A percentile compares a stretch with the other conserved stretches of the same genome.
Conservation (phyloP, 2,888 invertebrate genomes). For the Drosophila algonquin region DNA sequence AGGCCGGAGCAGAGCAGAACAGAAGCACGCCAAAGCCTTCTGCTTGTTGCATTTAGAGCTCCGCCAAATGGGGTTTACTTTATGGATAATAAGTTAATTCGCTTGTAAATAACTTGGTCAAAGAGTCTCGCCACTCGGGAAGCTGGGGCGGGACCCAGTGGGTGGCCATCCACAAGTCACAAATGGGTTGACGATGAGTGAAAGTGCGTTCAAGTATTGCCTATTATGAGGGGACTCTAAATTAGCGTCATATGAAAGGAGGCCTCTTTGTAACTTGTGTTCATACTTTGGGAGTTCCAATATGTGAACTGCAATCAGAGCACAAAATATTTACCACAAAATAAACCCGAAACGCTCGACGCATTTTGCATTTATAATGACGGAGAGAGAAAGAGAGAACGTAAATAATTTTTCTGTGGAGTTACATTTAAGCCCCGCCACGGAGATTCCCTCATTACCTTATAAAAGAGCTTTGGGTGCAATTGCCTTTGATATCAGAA, state of each 20-base stretch:
- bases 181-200: constrained; percentile 20
- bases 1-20: constrained; percentile 15
- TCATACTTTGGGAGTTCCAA: too few relatives aligned
- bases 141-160: not conserved
- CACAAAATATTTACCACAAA: not conserved
- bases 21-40: constrained; percentile 39
- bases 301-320: too few relatives aligned
- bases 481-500: constrained; percentile 36
- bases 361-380: constrained; percentile 39
- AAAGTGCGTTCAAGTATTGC: constrained; percentile 18
- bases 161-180: constrained; percentile 24
- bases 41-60: constrained; percentile 62
- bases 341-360: constrained; percentile 1
- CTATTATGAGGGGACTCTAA: not conserved
- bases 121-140: constrained; percentile 24
- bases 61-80: constrained; percentile 76
- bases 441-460: constrained; percentile 28
- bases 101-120: constrained; percentile 73
- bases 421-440: constrained; percentile 2
- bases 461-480: constrained; percentile 15
- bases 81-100: constrained; percentile 79
- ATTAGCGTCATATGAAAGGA: not conserved
- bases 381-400: not conserved
- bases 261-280: not conserved
- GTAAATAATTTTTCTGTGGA: not conserved